These are phyloP conservation scores for Hypotaenidia okinawae DNA, from an alignment of 2,797 vertebrate species.

Conservation along the genomic window DNA sequence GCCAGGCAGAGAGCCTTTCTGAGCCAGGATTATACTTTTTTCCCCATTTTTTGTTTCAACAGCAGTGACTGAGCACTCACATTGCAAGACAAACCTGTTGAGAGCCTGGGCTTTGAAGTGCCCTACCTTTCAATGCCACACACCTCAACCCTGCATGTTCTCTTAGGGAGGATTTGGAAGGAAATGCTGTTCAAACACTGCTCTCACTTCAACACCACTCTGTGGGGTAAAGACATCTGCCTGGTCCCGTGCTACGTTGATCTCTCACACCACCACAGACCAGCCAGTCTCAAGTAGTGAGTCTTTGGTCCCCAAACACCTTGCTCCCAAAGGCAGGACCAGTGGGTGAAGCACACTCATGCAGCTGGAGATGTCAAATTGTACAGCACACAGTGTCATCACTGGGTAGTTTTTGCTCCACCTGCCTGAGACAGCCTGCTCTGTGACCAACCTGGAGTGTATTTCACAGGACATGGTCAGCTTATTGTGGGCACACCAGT, in stretches of 20 bases:
- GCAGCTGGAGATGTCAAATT: neutral
- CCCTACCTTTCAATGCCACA: neutral
- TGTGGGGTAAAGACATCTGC: neutral
- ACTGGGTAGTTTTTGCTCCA: neutral
- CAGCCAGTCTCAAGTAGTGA: neutral
- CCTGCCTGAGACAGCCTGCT: neutral
- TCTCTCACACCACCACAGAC: neutral
- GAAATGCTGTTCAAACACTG: neutral
- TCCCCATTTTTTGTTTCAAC: neutral
- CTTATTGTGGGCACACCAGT: neutral
- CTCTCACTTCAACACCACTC: neutral
- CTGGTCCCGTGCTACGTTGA: neutral
- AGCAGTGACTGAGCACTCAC: neutral
- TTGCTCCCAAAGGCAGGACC: neutral
- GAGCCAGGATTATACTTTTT: neutral
- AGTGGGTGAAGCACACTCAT: rapidly evolving
- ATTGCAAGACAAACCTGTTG: neutral
- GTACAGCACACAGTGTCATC: neutral
- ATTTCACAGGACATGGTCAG: neutral
- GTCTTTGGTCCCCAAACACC: neutral
- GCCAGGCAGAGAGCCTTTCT: neutral
- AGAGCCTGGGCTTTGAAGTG: neutral
- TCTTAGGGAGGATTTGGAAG: neutral
- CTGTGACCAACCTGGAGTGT: neutral
- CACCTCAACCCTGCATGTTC: rapidly evolving